phyloP scores from a whole-genome alignment of 2,888 invertebrate species.

The Oxytorus armatus region DNA sequence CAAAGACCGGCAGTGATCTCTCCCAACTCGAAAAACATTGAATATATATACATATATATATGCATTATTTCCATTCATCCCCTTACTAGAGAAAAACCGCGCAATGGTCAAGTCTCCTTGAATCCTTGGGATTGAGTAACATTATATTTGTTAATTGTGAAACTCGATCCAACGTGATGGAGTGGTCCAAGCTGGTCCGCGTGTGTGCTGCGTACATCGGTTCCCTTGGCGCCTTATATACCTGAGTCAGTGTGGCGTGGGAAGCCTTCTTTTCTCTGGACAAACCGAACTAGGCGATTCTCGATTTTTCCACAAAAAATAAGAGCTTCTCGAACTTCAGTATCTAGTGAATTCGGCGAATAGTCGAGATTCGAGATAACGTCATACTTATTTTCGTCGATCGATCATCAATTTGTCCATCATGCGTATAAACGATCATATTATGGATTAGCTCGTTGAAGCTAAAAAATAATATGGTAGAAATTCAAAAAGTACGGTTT shows the following conservation, averaged over 20 bases:
- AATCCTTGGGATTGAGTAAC: constrained; percentile 78
- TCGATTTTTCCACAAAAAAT: constrained; percentile 40
- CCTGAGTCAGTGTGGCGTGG: constrained; percentile 59
- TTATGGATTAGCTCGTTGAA: constrained; percentile 23
- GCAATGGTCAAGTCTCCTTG: constrained; percentile 76
- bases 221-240: constrained; percentile 52
- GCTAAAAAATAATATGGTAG: constrained; percentile 35
- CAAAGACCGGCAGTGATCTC: constrained; percentile 21
- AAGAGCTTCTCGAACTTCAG: constrained; percentile 13
- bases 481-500: neutral
- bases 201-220: constrained; percentile 26
- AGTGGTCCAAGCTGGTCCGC: constrained; percentile 46
- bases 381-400: constrained; percentile 46
- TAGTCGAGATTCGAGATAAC: constrained; percentile 70
- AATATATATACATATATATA: constrained; percentile 9
- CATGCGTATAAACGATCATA: constrained; percentile 9
- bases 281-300: constrained; percentile 39
- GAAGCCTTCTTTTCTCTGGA: constrained; percentile 56
- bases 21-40: constrained; percentile 19
- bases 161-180: constrained; percentile 75
- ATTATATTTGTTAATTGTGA: constrained; percentile 84
- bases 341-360: constrained; percentile 28
- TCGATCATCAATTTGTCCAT: constrained; percentile 24
- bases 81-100: constrained; percentile 39
- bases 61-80: constrained; percentile 54